Conservation (phyloP, 2,797 vertebrate genomes). For the Catamblyrhynchus diadema region DNA sequence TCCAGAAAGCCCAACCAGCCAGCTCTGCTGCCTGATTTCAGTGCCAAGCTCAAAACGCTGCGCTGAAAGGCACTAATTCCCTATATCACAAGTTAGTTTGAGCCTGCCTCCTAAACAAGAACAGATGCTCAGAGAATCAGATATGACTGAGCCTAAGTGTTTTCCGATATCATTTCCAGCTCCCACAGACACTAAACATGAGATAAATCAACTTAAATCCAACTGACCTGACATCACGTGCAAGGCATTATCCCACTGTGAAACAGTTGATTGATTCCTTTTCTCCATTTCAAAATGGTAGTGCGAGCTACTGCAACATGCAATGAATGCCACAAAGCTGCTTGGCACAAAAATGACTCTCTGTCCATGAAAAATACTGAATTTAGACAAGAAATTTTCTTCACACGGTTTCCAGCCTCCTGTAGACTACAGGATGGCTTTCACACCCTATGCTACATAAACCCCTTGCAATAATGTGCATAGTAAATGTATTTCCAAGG, state of each 20-base stretch:
- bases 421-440: background rate
- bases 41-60: background rate
- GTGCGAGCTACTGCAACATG: background rate
- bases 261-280: background rate
- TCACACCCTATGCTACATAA: background rate
- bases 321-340: background rate
- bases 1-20: background rate
- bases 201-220: background rate
- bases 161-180: background rate
- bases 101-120: background rate
- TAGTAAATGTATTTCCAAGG: background rate
- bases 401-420: background rate
- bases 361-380: background rate
- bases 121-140: background rate
- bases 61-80: background rate
- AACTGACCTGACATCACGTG: background rate
- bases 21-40: background rate
- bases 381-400: background rate
- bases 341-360: background rate
- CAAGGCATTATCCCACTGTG: background rate
- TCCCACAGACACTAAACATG: background rate
- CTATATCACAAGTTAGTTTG: background rate
- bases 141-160: background rate
- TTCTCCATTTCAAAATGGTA: background rate
- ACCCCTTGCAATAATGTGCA: background rate